Evolutionary conservation across 2,797 vertebrate species (phyloP), one percentile per base, ranked within the genome.

Genomic region (Pipistrellus kuhlii): DNA sequence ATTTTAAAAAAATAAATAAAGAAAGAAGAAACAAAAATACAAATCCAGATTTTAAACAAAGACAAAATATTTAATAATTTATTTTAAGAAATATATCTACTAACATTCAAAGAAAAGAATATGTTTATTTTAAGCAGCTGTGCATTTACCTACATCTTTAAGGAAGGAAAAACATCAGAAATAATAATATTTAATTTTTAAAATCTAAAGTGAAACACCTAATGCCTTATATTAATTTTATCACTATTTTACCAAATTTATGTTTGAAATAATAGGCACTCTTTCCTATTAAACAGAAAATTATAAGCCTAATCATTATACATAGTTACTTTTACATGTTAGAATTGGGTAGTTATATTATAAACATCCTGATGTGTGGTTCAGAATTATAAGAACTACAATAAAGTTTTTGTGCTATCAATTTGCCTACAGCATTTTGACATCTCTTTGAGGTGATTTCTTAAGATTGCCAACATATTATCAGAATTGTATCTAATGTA

Each of bases 351-450:
- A 27, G 11, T 62, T 83, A 25, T 8, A 57, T 55, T 44, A 71
- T 46, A 86, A 88, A 72, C 12, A 80, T 76, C 7, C 32, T 51
- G 53, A 59, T 66, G 1, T 77, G 25, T 78, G 41, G 25, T 88
- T 94, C 72, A 64, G 11, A 88, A 64, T 30, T 69, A 0, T 72
- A 88, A 62, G 57, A 46, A 77, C 41, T 51, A 6, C 21, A 53
- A 20, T 88, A 59, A 90, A 69, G 9, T 32, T 92, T 62, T 21
- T 90, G 23, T 94, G 44, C 2, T 62, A 86, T 88, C 73, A 85
- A 10, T 71, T 96, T 87, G 80, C 14, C 48, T 44, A 51, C 0
- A 11, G 32, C 27, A 77, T 90, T 92, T 90, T 85, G 55, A 80
- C 30, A 83, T 77, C 80, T 94, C 64, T 92, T 77, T 13, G 32